phyloP scores from a whole-genome alignment of 2,888 invertebrate genomes.

The Leptopilina myrica region DNA sequence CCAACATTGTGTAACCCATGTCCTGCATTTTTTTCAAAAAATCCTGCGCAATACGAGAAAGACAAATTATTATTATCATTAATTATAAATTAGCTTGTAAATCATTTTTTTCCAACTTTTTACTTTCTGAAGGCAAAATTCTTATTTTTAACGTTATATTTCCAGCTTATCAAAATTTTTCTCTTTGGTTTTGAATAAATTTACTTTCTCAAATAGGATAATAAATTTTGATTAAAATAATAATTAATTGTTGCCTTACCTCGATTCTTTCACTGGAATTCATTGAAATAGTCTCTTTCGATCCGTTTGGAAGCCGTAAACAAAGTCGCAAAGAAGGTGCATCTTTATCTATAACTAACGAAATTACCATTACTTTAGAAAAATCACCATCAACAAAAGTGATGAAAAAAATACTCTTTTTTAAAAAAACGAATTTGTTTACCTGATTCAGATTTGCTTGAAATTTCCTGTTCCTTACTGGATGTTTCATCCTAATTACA shows the following conservation, averaged over 20 bases:
- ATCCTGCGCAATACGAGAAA: constrained; percentile 58
- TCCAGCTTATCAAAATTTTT: no score
- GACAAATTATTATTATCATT: no score
- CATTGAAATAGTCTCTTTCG: constrained; percentile 72
- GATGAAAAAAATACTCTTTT: neutral
- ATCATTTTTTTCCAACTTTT: no score
- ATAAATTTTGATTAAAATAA: neutral
- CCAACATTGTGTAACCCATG: constrained; percentile 70
- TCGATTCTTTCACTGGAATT: constrained; percentile 69
- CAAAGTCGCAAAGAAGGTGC: constrained; percentile 70
- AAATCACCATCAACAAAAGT: neutral
- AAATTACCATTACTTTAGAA: neutral
- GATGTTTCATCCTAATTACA: constrained; percentile 33
- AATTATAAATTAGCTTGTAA: no score
- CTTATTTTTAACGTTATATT: no score
- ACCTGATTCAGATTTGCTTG: constrained; percentile 52
- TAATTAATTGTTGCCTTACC: constrained; percentile 58
- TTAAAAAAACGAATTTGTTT: constrained; percentile 27
- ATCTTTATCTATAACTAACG: constrained; percentile 52
- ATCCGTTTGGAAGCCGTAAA: constrained; percentile 71
- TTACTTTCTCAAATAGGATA: no score
- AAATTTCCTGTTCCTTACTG: constrained; percentile 38
- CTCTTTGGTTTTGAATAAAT: no score
- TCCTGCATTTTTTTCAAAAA: constrained; percentile 71
- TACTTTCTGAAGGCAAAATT: no score